These are phyloP conservation scores for Sphaerophoria taeniata DNA, from an alignment of 2,888 invertebrate species.

Conservation along the genomic window DNA sequence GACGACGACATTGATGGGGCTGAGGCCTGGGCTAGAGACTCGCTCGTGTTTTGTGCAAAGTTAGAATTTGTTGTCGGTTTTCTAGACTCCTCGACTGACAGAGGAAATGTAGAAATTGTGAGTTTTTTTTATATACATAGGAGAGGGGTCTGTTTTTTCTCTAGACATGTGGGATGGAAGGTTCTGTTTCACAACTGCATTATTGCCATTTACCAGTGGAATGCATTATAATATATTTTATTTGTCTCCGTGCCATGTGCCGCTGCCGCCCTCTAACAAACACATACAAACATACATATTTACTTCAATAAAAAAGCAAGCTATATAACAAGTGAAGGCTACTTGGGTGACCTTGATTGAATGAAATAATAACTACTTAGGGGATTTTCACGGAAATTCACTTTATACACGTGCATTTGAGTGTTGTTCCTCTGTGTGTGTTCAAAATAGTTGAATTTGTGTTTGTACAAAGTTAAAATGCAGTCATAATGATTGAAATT, in stretches of 20 bases:
- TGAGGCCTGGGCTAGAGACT: background rate
- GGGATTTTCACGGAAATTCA: constrained; percentile 55
- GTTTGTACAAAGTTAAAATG: constrained; percentile 16
- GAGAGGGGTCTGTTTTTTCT: constrained; percentile 6
- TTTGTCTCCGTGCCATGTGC: constrained; percentile 11
- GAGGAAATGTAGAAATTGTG: constrained; percentile 40
- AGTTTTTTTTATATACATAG: constrained; percentile 14
- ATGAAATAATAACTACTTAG: constrained; percentile 49
- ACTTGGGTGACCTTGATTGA: constrained; percentile 63
- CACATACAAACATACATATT: too few species aligned
- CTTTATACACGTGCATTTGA: constrained; percentile 31
- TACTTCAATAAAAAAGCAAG: background rate
- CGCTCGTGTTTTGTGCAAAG: constrained; percentile 2
- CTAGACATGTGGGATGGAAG: constrained; percentile 17
- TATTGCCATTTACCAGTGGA: background rate
- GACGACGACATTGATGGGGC: constrained; percentile 54
- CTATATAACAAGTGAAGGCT: constrained; percentile 41
- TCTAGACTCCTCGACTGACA: background rate
- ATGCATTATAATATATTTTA: constrained; percentile 9
- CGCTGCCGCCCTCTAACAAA: constrained; percentile 21
- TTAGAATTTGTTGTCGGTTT: background rate
- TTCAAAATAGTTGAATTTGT: background rate
- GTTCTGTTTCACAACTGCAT: constrained; percentile 24
- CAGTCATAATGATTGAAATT: constrained; percentile 31
- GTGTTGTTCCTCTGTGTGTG: constrained; percentile 1